A percentile compares a stretch with the other conserved stretches of the same genome.
These are phyloP conservation scores for Saccostrea cuccullata DNA, from an alignment of 1,140 invertebrate genomes.

Conservation along the genomic window DNA sequence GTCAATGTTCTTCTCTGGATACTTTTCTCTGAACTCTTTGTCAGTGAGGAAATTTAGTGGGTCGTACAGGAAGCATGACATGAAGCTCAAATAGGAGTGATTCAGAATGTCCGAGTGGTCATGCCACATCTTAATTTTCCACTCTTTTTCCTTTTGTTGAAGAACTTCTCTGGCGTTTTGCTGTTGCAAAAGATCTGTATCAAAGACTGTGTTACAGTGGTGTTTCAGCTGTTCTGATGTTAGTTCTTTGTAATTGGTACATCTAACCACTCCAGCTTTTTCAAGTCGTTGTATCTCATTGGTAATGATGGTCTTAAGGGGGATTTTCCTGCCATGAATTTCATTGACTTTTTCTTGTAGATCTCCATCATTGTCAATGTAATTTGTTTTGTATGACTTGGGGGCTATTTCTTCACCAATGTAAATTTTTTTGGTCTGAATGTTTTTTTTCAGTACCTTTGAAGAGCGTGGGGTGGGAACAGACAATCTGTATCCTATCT, in stretches of 20 bases:
- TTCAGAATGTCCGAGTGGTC: slow-evolving; percentile 46
- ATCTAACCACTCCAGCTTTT: background rate
- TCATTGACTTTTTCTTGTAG: background rate
- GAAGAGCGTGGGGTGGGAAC: background rate
- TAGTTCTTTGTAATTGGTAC: background rate
- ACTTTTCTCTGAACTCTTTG: background rate
- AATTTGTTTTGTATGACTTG: background rate
- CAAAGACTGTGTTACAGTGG: background rate
- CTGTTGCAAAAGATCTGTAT: background rate
- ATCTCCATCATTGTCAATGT: background rate
- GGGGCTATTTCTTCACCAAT: slow-evolving; percentile 13
- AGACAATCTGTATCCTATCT: background rate
- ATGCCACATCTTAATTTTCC: slow-evolving; percentile 41
- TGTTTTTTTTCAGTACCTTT: background rate
- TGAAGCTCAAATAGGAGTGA: slow-evolving; percentile 21
- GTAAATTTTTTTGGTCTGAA: background rate
- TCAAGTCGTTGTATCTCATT: background rate
- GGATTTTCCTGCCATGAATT: background rate
- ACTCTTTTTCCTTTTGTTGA: slow-evolving; percentile 3
- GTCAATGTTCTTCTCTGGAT: background rate
- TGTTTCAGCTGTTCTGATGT: background rate
- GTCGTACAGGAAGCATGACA: slow-evolving; percentile 30
- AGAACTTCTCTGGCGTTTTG: background rate
- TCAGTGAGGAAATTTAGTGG: slow-evolving; percentile 30
- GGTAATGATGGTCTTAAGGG: background rate